Percentiles rank a stretch among this genome's conserved stretches.
phyloP scores from a whole-genome alignment of 2,888 invertebrate genomes.

The Agrotis exclamationis region DNA sequence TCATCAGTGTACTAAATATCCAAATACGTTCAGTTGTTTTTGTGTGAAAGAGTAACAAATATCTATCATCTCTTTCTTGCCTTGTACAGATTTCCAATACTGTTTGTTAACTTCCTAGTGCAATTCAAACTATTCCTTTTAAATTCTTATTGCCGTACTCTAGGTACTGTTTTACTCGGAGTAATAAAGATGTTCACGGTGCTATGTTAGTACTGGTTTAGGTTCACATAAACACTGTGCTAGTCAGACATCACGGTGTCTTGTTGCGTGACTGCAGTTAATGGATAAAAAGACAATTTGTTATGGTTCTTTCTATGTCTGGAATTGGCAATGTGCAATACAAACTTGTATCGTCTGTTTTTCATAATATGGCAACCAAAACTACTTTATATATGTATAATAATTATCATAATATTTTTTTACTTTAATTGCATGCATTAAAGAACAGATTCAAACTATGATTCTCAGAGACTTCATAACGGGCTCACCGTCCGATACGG shows the following conservation, averaged over 20 bases:
- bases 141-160: conserved; percentile 29
- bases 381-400: too few species aligned
- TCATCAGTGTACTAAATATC: too few species aligned
- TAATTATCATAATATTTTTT: too few species aligned
- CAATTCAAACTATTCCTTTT: conserved; percentile 33
- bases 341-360: too few species aligned
- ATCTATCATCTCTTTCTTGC: too few species aligned
- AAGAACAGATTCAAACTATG: too few species aligned
- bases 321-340: background rate
- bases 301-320: background rate
- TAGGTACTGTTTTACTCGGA: conserved; percentile 26
- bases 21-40: too few species aligned
- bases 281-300: conserved; percentile 6
- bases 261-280: conserved; percentile 41
- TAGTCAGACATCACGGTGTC: conserved; percentile 30
- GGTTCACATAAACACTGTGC: conserved; percentile 24
- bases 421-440: too few species aligned
- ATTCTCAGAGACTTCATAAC: too few species aligned
- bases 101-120: conserved; percentile 3
- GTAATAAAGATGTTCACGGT: conserved; percentile 39
- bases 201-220: conserved; percentile 21
- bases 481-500: too few species aligned
- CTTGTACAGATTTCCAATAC: background rate
- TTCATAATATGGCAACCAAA: too few species aligned
- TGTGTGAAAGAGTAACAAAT: too few species aligned